Percentiles rank a stretch among this genome's conserved stretches.
Evolutionary conservation across 23 tunicate genomes (phyloP).

Genomic region (Halocynthia aurantium): DNA sequence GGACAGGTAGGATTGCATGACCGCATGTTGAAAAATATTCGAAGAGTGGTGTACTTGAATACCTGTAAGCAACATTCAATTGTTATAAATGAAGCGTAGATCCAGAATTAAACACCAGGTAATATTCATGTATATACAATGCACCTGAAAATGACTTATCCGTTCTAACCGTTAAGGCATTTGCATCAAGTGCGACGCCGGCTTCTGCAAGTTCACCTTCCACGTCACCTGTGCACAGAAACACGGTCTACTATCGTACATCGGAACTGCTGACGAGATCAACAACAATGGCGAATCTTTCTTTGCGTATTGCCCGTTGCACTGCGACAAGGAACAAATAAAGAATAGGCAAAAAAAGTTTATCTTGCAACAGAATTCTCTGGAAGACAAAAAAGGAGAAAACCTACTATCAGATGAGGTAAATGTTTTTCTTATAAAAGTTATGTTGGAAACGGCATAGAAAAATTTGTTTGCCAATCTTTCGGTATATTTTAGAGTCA

Average conservation of each 20-base stretch:
- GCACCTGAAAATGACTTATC: neutral
- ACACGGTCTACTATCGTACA: constrained; percentile 63
- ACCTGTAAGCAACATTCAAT: too few species aligned
- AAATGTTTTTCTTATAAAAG: neutral
- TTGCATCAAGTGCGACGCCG: constrained; percentile 88
- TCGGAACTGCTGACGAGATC: constrained; percentile 7
- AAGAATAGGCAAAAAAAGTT: constrained; percentile 33
- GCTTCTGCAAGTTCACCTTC: constrained; percentile 64
- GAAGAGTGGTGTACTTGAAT: too few species aligned
- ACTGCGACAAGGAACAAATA: constrained; percentile 48
- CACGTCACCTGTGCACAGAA: constrained; percentile 93
- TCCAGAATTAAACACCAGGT: too few species aligned
- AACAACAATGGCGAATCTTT: constrained; percentile 36
- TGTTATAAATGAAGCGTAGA: too few species aligned
- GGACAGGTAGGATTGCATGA: constrained; percentile 52
- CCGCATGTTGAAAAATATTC: too few species aligned
- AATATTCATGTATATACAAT: too few species aligned
- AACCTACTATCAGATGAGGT: neutral
- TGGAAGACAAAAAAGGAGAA: neutral
- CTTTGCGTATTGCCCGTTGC: constrained; percentile 79
- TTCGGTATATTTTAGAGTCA: neutral
- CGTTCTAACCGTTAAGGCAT: constrained; percentile 28
- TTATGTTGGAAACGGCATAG: neutral
- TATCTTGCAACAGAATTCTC: constrained; percentile 8
- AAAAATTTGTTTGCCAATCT: too few species aligned